Conservation (phyloP, 53 echinoderm and acorn worm genomes). For the Glandiceps talaboti region DNA sequence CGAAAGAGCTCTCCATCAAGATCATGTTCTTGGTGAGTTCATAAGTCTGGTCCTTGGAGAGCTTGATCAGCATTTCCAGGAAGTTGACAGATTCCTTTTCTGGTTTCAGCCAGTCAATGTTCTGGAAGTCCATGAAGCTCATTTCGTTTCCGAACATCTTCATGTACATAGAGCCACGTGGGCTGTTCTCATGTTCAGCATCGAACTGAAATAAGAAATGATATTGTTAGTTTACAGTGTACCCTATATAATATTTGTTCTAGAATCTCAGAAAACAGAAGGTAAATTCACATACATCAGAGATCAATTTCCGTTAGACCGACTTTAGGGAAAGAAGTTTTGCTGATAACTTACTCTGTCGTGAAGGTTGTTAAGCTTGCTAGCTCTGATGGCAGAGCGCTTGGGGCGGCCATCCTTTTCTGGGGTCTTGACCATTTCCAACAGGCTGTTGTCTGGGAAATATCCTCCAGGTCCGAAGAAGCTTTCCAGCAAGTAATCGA, state of each 20-base stretch:
- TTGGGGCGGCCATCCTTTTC: constrained; percentile 9
- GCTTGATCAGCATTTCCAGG: constrained; percentile 21
- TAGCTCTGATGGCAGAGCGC: constrained; percentile 31
- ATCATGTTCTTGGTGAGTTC: constrained; percentile 32
- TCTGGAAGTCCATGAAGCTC: constrained; percentile 25
- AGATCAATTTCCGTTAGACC: too few species aligned
- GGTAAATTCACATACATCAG: too few species aligned
- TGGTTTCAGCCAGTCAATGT: constrained; percentile 16
- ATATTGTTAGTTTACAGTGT: too few species aligned
- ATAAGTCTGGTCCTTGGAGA: constrained; percentile 38
- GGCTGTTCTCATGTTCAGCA: constrained; percentile 18
- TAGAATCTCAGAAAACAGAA: too few species aligned
- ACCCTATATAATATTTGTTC: too few species aligned
- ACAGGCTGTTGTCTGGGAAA: constrained; percentile 11
- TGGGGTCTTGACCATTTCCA: constrained; percentile 10
- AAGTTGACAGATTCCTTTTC: not conserved
- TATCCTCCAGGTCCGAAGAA: constrained; percentile 35
- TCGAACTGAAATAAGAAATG: constrained; percentile 36
- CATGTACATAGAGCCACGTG: constrained; percentile 53
- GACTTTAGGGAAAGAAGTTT: too few species aligned
- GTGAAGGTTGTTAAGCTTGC: constrained; percentile 24
- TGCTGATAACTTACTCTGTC: constrained; percentile 25
- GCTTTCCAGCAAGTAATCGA: constrained; percentile 38
- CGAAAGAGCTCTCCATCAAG: constrained; percentile 20
- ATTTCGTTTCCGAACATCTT: constrained; percentile 82